These are phyloP conservation scores for Epizoanthus illoricatus DNA, from an alignment of 92 coral and sea anemone genomes.

Conservation along the genomic window DNA sequence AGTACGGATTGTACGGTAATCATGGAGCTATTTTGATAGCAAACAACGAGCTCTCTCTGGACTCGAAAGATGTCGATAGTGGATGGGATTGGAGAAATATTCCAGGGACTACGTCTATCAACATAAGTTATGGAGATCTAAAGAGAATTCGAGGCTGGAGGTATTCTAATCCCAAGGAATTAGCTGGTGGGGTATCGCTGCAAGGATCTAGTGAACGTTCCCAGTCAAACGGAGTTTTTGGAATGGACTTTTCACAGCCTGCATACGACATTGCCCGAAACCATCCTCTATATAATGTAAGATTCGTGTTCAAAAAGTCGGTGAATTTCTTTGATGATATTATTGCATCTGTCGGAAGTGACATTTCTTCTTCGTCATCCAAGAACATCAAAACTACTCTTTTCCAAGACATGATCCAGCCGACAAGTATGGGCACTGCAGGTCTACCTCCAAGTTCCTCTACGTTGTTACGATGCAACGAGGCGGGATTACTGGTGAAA, in stretches of 20 bases:
- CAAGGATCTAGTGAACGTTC: neutral
- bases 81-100: conserved; percentile 50
- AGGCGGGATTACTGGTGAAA: conserved; percentile 12
- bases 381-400: neutral
- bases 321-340: conserved; percentile 44
- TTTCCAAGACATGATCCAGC: conserved; percentile 7
- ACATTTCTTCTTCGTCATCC: conserved; percentile 27
- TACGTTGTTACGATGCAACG: conserved; percentile 13
- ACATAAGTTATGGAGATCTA: neutral
- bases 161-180: conserved; percentile 28
- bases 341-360: conserved; percentile 37
- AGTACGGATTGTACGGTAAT: conserved; percentile 37
- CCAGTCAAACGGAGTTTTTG: conserved; percentile 47
- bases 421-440: neutral
- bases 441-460: neutral
- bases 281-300: conserved; percentile 23
- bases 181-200: conserved; percentile 46
- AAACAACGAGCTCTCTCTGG: conserved; percentile 29
- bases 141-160: conserved; percentile 17
- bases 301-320: conserved; percentile 45
- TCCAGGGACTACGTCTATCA: conserved; percentile 45
- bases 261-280: neutral
- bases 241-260: conserved; percentile 42
- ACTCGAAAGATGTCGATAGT: conserved; percentile 35
- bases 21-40: conserved; percentile 49